phyloP scores from a whole-genome alignment of 2,888 invertebrate species.

The Creontiades dilutus region DNA sequence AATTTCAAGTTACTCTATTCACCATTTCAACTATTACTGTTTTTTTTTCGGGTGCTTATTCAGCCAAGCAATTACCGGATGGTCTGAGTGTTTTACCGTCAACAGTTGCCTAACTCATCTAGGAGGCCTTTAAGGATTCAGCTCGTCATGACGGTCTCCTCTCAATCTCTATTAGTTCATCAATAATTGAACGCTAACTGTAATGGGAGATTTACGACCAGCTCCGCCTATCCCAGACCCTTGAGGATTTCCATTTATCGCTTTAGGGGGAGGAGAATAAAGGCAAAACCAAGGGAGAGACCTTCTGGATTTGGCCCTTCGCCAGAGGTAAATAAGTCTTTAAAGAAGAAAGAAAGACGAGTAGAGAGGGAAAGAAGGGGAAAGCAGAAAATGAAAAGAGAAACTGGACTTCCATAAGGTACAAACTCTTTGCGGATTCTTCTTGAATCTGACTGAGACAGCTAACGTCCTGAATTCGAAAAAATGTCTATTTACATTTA shows the following conservation, averaged over 20 bases:
- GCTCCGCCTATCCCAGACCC: slow-evolving; percentile 38
- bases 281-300: slow-evolving; percentile 12
- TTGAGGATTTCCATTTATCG: slow-evolving; percentile 59
- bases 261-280: neutral
- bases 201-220: slow-evolving; percentile 40
- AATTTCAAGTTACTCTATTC: no score
- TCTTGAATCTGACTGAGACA: neutral
- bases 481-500: neutral
- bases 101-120: no score
- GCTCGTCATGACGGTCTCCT: slow-evolving; percentile 7
- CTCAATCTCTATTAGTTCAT: slow-evolving; percentile 62
- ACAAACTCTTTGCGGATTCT: neutral
- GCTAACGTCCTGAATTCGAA: neutral
- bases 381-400: neutral
- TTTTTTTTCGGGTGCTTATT: no score
- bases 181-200: slow-evolving; percentile 57
- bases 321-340: slow-evolving; percentile 9
- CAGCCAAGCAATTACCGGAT: neutral
- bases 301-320: neutral
- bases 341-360: slow-evolving; percentile 4
- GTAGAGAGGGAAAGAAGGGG: neutral
- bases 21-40: no score
- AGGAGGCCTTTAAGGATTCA: neutral
- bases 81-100: slow-evolving; percentile 3
- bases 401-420: neutral